Percentiles rank a stretch among this genome's conserved stretches.
phyloP scores from a whole-genome alignment of 2,113 vertebrate species.

The Phainopepla nitens region DNA sequence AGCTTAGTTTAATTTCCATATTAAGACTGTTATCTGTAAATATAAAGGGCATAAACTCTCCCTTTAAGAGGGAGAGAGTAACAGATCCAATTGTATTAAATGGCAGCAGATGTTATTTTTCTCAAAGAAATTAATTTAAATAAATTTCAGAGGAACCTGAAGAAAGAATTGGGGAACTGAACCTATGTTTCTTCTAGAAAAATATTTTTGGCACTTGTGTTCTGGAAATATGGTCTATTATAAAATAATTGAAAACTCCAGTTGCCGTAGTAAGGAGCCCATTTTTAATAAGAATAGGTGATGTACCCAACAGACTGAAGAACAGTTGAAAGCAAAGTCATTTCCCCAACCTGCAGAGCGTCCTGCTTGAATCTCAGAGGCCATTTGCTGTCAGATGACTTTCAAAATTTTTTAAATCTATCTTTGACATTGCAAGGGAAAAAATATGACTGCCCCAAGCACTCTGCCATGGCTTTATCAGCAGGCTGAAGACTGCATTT shows the following conservation, averaged over 20 bases:
- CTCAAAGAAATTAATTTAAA: conserved; percentile 41
- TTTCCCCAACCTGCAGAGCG: neutral
- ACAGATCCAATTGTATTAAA: conserved; percentile 3
- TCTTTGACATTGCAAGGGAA: neutral
- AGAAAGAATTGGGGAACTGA: neutral
- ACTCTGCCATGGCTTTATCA: neutral
- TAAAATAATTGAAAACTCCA: neutral
- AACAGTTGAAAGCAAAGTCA: neutral
- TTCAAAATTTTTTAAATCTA: conserved; percentile 9
- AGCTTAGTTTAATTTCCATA: conserved; percentile 27
- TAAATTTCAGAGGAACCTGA: neutral
- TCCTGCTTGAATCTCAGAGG: neutral
- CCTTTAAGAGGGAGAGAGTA: conserved; percentile 11
- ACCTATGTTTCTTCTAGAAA: conserved; percentile 11
- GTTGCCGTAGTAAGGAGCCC: neutral
- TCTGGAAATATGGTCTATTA: neutral
- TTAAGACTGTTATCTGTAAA: conserved; percentile 34
- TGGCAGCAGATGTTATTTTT: conserved; percentile 47
- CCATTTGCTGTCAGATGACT: neutral
- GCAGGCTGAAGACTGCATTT: neutral
- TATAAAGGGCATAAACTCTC: conserved; percentile 17
- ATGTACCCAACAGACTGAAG: neutral
- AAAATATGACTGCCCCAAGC: neutral
- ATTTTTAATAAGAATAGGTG: neutral
- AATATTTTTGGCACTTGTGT: neutral